Percentiles rank a stretch among this genome's conserved stretches.
These are phyloP conservation scores for Tetragnatha versicolor DNA, from an alignment of 1,140 invertebrate species.

Conservation along the genomic window DNA sequence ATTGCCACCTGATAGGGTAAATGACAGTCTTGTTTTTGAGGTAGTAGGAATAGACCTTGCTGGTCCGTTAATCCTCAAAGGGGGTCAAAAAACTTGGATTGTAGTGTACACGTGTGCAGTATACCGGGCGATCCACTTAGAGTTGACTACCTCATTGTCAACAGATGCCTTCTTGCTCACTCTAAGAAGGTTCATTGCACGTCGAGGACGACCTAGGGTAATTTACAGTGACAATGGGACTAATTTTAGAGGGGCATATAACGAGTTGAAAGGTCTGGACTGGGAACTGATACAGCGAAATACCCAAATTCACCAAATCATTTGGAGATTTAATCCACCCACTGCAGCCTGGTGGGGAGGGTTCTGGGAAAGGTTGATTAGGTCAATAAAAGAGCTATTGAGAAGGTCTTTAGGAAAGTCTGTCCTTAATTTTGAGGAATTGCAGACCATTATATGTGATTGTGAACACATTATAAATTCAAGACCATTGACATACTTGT, in stretches of 20 bases:
- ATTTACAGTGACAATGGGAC: constrained; percentile 62
- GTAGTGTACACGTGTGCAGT: background rate
- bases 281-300: no score
- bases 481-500: constrained; percentile 49
- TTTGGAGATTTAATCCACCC: constrained; percentile 1
- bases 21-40: no score
- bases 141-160: background rate
- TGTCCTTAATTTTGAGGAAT: constrained; percentile 55
- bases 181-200: background rate
- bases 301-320: no score
- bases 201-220: background rate
- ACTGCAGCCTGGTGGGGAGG: background rate
- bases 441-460: constrained; percentile 58
- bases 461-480: constrained; percentile 55
- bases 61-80: constrained; percentile 42
- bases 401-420: constrained; percentile 59
- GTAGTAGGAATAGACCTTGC: constrained; percentile 61
- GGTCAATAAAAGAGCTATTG: constrained; percentile 58
- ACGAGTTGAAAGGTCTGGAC: background rate
- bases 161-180: background rate
- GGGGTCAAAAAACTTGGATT: constrained; percentile 1
- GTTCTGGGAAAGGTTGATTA: constrained; percentile 63
- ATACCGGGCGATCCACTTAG: background rate
- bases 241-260: constrained; percentile 60
- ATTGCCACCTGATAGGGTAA: constrained; percentile 59